These are phyloP conservation scores for Elanus axillaris DNA, from an alignment of 2,113 vertebrate genomes.

Conservation along the genomic window DNA sequence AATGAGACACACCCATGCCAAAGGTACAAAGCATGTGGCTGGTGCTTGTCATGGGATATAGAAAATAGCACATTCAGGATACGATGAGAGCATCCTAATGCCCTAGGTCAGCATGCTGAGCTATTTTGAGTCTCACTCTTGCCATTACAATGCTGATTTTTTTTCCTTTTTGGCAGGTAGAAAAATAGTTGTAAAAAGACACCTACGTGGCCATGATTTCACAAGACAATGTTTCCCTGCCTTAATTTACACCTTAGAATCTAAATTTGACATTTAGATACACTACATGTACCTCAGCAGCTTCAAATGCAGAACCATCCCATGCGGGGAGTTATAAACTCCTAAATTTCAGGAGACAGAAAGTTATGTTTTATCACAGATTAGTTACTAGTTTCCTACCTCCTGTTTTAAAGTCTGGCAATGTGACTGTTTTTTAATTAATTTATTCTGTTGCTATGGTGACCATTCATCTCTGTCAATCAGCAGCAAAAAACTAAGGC, in stretches of 20 bases:
- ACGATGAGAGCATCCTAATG: neutral
- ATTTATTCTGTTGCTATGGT: slow-evolving; percentile 36
- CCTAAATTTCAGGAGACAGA: neutral
- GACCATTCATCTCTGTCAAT: neutral
- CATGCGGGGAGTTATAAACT: neutral
- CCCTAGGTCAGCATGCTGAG: neutral
- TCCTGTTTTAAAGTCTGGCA: neutral
- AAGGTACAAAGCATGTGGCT: neutral
- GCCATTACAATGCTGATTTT: neutral
- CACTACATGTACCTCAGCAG: neutral
- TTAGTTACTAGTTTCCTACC: neutral
- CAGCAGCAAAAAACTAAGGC: neutral
- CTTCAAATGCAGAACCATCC: neutral
- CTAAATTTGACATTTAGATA: neutral
- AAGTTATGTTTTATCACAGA: neutral
- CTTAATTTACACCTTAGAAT: neutral
- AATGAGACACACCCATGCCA: neutral
- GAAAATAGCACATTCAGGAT: neutral
- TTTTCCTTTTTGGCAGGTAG: neutral
- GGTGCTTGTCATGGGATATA: neutral
- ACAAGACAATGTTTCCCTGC: neutral
- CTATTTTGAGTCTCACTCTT: neutral
- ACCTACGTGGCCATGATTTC: neutral
- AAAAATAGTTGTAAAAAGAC: neutral
- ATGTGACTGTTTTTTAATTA: neutral